phyloP scores from a whole-genome alignment of 1,140 invertebrate genomes.

The Orussus abietinus region DNA sequence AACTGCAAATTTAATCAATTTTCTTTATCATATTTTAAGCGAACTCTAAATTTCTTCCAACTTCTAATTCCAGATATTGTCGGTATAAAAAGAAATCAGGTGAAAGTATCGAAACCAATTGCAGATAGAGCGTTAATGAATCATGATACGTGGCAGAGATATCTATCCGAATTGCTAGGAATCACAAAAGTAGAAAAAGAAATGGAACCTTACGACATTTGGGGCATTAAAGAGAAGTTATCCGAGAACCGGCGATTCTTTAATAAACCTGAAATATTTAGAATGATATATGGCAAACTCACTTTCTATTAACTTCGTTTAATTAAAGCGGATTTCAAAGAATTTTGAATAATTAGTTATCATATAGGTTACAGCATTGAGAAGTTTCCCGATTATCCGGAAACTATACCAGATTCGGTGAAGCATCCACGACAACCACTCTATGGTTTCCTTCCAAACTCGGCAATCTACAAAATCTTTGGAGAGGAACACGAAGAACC shows the following conservation, averaged over 20 bases:
- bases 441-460: conserved; percentile 21
- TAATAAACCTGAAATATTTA: conserved; percentile 17
- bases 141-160: conserved; percentile 23
- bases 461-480: conserved; percentile 17
- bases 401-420: conserved; percentile 7
- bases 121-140: conserved; percentile 20
- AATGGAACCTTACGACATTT: conserved; percentile 12
- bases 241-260: conserved; percentile 10
- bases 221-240: conserved; percentile 8
- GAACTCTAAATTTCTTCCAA: conserved; percentile 10
- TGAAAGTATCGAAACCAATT: conserved; percentile 14
- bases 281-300: conserved; percentile 23
- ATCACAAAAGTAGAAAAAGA: conserved; percentile 7
- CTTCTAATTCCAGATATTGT: conserved; percentile 26
- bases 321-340: not conserved
- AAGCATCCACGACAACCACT: conserved; percentile 9
- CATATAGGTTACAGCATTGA: conserved; percentile 9
- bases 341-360: not conserved
- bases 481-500: not conserved
- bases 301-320: too few relatives aligned
- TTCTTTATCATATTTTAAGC: not conserved
- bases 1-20: conserved; percentile 1
- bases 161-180: conserved; percentile 19
- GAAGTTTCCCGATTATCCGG: conserved; percentile 3
- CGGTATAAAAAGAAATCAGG: conserved; percentile 17